phyloP scores from a whole-genome alignment of 2,797 vertebrate species.

The Ptychadena robeensis region DNA sequence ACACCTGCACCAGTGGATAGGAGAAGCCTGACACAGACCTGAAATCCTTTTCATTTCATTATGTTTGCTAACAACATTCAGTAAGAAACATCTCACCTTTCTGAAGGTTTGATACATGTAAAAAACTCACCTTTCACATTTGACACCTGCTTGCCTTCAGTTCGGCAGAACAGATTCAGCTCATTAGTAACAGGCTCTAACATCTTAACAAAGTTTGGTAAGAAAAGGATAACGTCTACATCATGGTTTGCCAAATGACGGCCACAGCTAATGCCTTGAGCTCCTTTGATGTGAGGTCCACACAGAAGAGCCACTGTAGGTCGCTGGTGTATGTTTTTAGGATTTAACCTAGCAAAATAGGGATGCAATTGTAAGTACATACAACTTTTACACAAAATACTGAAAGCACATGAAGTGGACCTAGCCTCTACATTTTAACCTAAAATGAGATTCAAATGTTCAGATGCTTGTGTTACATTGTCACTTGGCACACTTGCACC shows the following conservation, averaged over 20 bases:
- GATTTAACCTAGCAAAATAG: constrained; percentile 83
- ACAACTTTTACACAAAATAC: neutral
- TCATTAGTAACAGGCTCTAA: constrained; percentile 92
- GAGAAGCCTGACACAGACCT: too few species aligned
- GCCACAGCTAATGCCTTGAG: constrained; percentile 97
- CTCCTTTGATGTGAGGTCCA: constrained; percentile 93
- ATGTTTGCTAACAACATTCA: neutral
- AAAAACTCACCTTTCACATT: constrained; percentile 86
- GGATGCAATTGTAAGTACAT: neutral
- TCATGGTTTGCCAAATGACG: constrained; percentile 97
- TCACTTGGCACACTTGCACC: too few species aligned
- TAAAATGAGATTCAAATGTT: too few species aligned
- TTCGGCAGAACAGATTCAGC: constrained; percentile 90
- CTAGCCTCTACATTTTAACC: too few species aligned
- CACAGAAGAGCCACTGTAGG: constrained; percentile 93
- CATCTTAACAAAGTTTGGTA: constrained; percentile 98
- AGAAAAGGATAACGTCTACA: constrained; percentile 92
- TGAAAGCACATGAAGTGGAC: too few species aligned
- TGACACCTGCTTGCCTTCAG: constrained; percentile 90
- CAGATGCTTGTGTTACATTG: too few species aligned
- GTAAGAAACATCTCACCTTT: neutral
- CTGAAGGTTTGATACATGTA: neutral
- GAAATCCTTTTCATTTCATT: too few species aligned
- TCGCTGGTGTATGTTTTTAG: constrained; percentile 96
- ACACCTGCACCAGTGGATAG: neutral